A percentile compares a stretch with the other conserved stretches of the same genome.
Conservation (phyloP, 2,888 invertebrate species). For the Brenthis hecate region DNA sequence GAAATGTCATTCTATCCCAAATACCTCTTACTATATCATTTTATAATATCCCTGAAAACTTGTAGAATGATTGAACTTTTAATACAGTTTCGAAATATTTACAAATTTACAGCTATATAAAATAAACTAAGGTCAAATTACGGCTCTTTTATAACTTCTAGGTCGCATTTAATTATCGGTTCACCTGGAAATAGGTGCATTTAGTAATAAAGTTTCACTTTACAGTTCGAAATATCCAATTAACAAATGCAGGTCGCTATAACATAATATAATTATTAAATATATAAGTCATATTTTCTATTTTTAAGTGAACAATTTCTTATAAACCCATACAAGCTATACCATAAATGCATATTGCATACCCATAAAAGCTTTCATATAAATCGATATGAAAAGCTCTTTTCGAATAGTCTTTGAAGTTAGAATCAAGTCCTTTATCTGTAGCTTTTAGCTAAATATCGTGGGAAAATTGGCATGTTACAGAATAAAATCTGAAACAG, state of each 20-base stretch:
- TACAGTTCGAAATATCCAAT: constrained; percentile 5
- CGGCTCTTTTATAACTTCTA: constrained; percentile 11
- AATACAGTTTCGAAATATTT: constrained; percentile 13
- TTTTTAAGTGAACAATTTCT: too few species aligned
- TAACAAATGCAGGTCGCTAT: not conserved
- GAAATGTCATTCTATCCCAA: too few species aligned
- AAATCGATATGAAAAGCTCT: too few species aligned
- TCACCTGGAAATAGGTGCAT: constrained; percentile 8
- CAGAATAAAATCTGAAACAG: not conserved
- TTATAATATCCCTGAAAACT: not conserved
- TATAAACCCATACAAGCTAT: too few species aligned
- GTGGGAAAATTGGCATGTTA: not conserved
- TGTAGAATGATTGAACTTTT: not conserved
- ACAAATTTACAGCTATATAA: constrained; percentile 8
- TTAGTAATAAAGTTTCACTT: constrained; percentile 9
- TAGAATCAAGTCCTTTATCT: too few species aligned
- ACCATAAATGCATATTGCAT: too few species aligned
- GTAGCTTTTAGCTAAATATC: too few species aligned
- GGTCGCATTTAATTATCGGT: constrained; percentile 18
- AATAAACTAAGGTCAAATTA: constrained; percentile 17
- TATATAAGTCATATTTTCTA: too few species aligned
- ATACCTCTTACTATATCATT: not conserved
- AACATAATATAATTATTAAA: too few species aligned
- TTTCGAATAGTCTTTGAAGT: too few species aligned
- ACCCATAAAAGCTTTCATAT: too few species aligned